Percentiles rank a stretch among this genome's conserved stretches.
phyloP scores from a whole-genome alignment of 2,888 invertebrate genomes.

The Brenthis ino region DNA sequence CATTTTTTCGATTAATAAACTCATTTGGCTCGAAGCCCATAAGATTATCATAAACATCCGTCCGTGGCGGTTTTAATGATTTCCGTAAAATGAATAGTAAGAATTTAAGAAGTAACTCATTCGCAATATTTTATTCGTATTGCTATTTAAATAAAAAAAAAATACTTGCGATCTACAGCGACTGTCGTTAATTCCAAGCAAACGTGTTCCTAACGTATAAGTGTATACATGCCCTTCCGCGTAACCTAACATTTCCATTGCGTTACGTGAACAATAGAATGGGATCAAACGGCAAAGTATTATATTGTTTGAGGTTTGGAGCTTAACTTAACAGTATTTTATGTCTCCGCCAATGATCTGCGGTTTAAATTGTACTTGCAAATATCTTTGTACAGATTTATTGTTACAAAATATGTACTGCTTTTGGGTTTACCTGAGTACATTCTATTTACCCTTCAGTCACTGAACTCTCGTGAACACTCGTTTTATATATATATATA shows the following conservation, averaged over 20 bases:
- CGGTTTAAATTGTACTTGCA: background rate
- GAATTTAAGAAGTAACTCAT: too few species aligned
- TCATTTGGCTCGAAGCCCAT: conserved; percentile 1
- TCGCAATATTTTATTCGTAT: too few species aligned
- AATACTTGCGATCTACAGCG: too few species aligned
- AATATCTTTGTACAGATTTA: too few species aligned
- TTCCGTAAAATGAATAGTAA: conserved; percentile 1
- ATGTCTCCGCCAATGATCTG: background rate
- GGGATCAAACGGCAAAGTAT: conserved; percentile 19
- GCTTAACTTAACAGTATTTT: background rate
- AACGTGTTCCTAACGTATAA: background rate
- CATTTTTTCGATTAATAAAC: conserved; percentile 6
- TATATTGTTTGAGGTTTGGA: conserved; percentile 19
- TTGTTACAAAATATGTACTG: too few species aligned
- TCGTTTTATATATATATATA: too few species aligned
- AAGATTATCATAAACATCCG: conserved; percentile 12
- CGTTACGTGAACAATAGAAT: conserved; percentile 32
- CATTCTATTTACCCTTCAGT: too few species aligned
- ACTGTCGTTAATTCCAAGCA: background rate
- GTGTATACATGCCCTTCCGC: background rate
- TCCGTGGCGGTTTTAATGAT: conserved; percentile 5
- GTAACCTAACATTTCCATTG: conserved; percentile 25
- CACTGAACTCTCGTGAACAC: too few species aligned
- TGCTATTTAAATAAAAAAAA: too few species aligned
- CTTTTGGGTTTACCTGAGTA: too few species aligned